Percentiles rank a stretch among this genome's conserved stretches.
Conservation (phyloP, 2,113 vertebrate genomes). For the Anolis carolinensis region DNA sequence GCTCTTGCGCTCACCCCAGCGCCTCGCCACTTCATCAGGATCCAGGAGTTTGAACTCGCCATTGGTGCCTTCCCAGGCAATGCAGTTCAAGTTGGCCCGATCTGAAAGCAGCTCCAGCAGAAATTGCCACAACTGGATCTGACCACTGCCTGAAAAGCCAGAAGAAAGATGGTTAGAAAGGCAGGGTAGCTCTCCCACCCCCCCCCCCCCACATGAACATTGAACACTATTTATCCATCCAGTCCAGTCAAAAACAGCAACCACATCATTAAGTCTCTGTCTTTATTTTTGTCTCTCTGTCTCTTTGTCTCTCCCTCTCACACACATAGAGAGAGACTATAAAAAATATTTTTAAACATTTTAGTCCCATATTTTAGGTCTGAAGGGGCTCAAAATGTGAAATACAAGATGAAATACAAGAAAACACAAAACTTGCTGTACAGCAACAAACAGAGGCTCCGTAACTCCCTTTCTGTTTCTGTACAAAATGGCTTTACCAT, state of each 20-base stretch:
- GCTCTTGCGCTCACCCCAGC: slow-evolving; percentile 97
- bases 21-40: slow-evolving; percentile 94
- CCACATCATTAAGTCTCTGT: neutral
- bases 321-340: no score
- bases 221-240: neutral
- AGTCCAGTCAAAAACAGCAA: neutral
- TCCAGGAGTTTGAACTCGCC: slow-evolving; percentile 98
- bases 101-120: slow-evolving; percentile 94
- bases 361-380: neutral
- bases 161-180: slow-evolving; percentile 26
- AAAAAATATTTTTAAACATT: neutral
- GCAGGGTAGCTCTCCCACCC: neutral
- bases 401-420: neutral
- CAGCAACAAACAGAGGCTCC: neutral
- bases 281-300: neutral
- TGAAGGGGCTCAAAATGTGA: no score
- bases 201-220: neutral
- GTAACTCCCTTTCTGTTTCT: neutral
- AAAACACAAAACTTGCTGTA: neutral
- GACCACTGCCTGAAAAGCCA: slow-evolving; percentile 87
- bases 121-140: slow-evolving; percentile 99
- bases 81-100: slow-evolving; percentile 90
- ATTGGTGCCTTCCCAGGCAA: slow-evolving; percentile 96
- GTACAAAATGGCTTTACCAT: neutral
- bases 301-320: no score